Conservation (phyloP, 2,888 invertebrate species). For the Pteria penguin region DNA sequence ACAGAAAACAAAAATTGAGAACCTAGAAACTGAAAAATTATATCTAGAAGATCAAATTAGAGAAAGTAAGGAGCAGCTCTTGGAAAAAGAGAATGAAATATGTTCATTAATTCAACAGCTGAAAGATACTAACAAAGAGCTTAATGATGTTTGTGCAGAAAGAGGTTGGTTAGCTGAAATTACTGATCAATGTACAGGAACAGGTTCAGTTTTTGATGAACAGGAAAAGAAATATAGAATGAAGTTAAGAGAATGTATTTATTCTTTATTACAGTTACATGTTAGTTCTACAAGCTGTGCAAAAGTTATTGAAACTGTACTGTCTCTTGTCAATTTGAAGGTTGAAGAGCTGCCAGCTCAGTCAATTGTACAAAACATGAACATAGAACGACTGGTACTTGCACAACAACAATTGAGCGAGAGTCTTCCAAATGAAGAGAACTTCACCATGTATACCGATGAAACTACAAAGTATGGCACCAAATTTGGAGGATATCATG, state of each 20-base stretch:
- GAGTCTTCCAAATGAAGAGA: constrained; percentile 20
- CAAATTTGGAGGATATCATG: constrained; percentile 36
- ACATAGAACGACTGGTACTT: constrained; percentile 36
- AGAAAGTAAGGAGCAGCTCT: neutral
- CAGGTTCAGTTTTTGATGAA: constrained; percentile 5
- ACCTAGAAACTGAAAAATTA: neutral
- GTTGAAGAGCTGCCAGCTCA: constrained; percentile 37
- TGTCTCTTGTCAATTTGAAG: constrained; percentile 38
- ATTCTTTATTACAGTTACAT: neutral
- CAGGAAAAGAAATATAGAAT: neutral
- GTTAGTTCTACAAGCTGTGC: neutral
- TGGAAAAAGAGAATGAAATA: neutral
- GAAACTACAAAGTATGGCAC: constrained; percentile 39
- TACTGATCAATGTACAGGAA: neutral
- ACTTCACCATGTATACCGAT: constrained; percentile 26
- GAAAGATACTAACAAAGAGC: neutral
- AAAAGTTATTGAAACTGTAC: constrained; percentile 13
- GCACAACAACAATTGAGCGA: constrained; percentile 42
- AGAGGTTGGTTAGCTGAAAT: constrained; percentile 11
- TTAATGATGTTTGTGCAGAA: neutral
- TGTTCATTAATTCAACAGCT: neutral
- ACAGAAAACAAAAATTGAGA: neutral
- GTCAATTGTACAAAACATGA: constrained; percentile 44
- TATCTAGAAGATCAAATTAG: neutral
- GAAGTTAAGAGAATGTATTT: constrained; percentile 1